A percentile compares a stretch with the other conserved stretches of the same genome.
phyloP scores from a whole-genome alignment of 2,888 invertebrate genomes.

The Agrotis exclamationis region DNA sequence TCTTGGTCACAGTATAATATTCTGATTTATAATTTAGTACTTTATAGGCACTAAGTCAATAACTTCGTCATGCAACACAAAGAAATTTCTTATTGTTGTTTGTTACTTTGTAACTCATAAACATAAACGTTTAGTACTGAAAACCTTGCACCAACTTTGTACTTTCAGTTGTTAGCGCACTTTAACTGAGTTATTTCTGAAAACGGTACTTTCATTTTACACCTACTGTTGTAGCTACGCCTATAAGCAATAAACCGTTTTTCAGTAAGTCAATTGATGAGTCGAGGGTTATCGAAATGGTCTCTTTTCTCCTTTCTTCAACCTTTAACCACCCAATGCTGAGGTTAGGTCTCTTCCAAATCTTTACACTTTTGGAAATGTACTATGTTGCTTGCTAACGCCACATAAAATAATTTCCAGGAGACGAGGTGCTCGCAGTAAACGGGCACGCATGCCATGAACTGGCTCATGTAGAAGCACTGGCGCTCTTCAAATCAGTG shows the following conservation, averaged over 20 bases:
- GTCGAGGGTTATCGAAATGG: too few relatives aligned
- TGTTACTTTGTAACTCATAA: neutral
- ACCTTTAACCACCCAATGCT: too few relatives aligned
- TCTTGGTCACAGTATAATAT: constrained; percentile 28
- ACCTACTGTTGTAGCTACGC: neutral
- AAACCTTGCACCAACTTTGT: neutral
- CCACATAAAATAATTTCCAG: constrained; percentile 80
- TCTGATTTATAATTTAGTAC: constrained; percentile 17
- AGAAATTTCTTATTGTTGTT: constrained; percentile 3
- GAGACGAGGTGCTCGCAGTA: constrained; percentile 95
- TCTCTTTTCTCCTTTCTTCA: too few relatives aligned
- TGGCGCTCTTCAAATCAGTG: constrained; percentile 95
- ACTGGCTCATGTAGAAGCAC: constrained; percentile 95
- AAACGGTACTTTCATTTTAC: neutral
- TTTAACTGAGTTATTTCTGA: neutral
- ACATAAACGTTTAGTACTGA: neutral
- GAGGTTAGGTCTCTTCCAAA: too few relatives aligned
- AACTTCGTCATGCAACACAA: constrained; percentile 14
- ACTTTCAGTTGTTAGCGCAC: too few relatives aligned
- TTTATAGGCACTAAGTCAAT: constrained; percentile 15
- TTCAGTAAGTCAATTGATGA: neutral
- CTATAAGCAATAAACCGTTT: neutral
- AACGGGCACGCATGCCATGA: constrained; percentile 96
- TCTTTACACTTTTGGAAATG: too few relatives aligned
- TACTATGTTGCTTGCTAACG: neutral